Conservation (phyloP, 2,888 invertebrate genomes). For the Noctua fimbriata region DNA sequence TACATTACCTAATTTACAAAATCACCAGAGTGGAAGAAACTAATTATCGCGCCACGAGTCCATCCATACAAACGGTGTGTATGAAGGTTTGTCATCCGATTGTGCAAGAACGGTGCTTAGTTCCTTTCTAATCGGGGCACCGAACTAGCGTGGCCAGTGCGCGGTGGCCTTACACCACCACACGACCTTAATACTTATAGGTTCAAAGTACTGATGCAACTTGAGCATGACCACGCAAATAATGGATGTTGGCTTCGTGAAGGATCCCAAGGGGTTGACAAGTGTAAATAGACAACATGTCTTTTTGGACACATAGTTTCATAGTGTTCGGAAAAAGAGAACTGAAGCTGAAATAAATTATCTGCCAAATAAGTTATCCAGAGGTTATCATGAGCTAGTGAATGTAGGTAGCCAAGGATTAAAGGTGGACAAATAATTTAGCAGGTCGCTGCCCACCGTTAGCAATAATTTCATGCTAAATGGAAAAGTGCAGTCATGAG, state of each 20-base stretch:
- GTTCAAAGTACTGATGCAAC: constrained; percentile 47
- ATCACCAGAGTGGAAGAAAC: background rate
- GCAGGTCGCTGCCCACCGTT: background rate
- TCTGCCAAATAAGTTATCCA: background rate
- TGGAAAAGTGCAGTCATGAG: background rate
- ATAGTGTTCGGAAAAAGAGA: too few species aligned
- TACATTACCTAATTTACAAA: background rate
- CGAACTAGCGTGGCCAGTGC: constrained; percentile 38
- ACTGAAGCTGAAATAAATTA: background rate
- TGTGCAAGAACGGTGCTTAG: constrained; percentile 52
- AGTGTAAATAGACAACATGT: background rate
- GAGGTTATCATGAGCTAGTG: too few species aligned
- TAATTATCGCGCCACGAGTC: constrained; percentile 10
- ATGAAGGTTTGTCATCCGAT: constrained; percentile 53
- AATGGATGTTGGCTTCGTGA: background rate
- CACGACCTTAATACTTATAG: constrained; percentile 50
- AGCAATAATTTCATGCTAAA: background rate
- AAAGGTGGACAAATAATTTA: background rate
- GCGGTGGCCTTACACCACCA: constrained; percentile 50
- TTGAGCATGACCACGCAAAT: background rate
- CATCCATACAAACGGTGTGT: constrained; percentile 11
- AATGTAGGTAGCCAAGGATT: background rate
- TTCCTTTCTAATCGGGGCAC: constrained; percentile 64
- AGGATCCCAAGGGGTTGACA: background rate
- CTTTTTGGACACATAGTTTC: too few species aligned